Base-by-base conservation (phyloP, 2,797 vertebrate genomes). In the Ispidina picta region DNA sequence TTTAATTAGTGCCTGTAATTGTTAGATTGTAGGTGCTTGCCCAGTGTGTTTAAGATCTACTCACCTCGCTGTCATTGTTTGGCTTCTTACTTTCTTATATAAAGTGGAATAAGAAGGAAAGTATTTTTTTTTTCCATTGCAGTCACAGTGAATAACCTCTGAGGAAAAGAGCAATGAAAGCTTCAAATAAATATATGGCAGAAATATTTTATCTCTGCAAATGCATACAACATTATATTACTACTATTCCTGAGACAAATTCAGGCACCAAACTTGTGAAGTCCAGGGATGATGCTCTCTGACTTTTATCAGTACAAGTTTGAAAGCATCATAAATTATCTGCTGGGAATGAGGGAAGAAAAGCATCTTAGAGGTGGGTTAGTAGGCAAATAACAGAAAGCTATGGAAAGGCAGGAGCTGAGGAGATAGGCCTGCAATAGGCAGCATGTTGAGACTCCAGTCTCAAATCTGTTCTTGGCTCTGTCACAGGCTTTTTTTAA, bases 131-230 rank as follows among this genome's bases (percentile, higher is more conserved):
- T 33, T 81, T 65, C 48, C 15, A 25, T 26, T 60, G 63, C 43
- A 66, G 64, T 44, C 54, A 72, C 59, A 43, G 35, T 44, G 64
- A 75, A 83, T 83, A 89, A 83, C 69, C 70, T 69, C 81, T 43
- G 77, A 88, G 63, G 48, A 28, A 70, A 86, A 83, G 58, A 60
- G 52, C 76, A 88, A 88, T 82, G 83, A 89, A 86, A 89, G 59
- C 77, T 75, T 93, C 86, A 91, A 55, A 73, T 72, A 70, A 85
- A 77, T 88, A 82, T 63, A 86, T 89, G 85, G 54, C 59, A 79
- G 78, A 86, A 89, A 76, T 91, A 66, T 66, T 51, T 66, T 51
- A 62, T 66, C 73, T 82, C 68, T 73, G 72, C 52, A 73, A 73
- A 82, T 64, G 41, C 63, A 70, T 74, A 54, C 81, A 74, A 65